phyloP scores from a whole-genome alignment of 2,113 vertebrate genomes.

The Hydrolagus affinis region DNA sequence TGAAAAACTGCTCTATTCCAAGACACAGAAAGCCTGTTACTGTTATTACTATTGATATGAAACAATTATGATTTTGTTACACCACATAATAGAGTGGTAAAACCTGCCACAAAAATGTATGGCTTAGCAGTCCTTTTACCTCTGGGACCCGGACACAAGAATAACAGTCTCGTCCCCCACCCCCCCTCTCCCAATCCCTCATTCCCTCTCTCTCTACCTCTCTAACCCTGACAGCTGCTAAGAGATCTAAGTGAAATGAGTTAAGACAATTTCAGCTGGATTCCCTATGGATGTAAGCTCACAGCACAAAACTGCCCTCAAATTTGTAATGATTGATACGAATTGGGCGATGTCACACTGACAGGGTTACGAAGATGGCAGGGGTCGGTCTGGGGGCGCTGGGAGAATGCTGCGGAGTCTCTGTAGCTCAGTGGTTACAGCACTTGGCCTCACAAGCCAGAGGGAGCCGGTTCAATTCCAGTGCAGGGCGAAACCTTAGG shows the following conservation, averaged over 20 bases:
- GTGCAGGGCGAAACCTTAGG: too few species aligned
- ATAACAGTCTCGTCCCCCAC: background rate
- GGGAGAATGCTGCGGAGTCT: background rate
- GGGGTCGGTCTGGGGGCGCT: background rate
- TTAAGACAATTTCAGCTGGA: background rate
- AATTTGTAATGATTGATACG: slow-evolving; percentile 18
- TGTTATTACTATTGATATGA: too few species aligned
- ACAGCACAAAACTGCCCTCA: slow-evolving; percentile 20
- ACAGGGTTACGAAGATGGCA: background rate
- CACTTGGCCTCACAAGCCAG: too few species aligned
- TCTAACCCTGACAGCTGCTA: slow-evolving; percentile 28
- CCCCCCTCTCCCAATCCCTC: too few species aligned
- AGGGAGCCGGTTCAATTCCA: too few species aligned
- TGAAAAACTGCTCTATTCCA: too few species aligned
- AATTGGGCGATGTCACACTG: slow-evolving; percentile 1
- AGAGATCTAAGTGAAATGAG: slow-evolving; percentile 24
- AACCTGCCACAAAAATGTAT: too few species aligned
- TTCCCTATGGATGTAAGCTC: slow-evolving; percentile 12
- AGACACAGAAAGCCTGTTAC: too few species aligned
- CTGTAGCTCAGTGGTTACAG: too few species aligned
- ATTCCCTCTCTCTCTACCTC: too few species aligned
- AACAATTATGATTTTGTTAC: too few species aligned
- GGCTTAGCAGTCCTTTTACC: background rate
- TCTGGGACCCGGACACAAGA: slow-evolving; percentile 12
- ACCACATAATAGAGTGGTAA: too few species aligned